Base-by-base conservation (phyloP, 1,140 invertebrate species). In the Hycleus phaleratus region DNA sequence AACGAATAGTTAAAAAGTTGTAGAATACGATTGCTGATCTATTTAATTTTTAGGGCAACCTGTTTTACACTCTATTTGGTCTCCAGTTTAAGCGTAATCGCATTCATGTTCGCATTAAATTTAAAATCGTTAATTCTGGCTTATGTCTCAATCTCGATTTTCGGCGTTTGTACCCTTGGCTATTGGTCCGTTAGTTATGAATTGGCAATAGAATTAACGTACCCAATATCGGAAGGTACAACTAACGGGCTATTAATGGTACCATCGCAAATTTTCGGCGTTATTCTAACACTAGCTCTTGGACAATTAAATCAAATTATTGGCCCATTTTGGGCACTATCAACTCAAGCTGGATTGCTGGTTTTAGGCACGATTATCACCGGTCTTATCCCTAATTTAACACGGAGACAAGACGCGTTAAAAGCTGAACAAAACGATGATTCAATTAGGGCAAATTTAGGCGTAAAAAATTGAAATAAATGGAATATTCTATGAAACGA, bases 161-260 rank as follows among this genome's bases (percentile, higher is more conserved):
- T 67, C 32, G 67, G 67, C 38, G 55, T 65, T 38, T 69, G 66
- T 52, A 57, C 46, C 11, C 64, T 56, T 47, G 61, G 55, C 10
- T 66, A 65, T 45, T 60, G 60, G 49, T 49, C 59, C 44, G 63
- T 64, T n/a, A 63, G 67, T 44, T 67, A 62, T 39, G 67, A 69
- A 49, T 51, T 69, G 11, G 65, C 61, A 6, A 62, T 63, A 8
- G 67, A 69, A 55, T 57, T 69, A 11, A 64, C 67, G 8, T 69
- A 61, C 56, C 67, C 67, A 42, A 46, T 51, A 32, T 54, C 63
- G 8, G 65, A 69, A 54, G 62, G 62, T 43, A 69, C 64, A 32
- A 63, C 64, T n/a, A 56, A 60, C 3, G 67, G 67, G 38, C 48
- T 69, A 38, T 46, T 69, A n/a, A 64, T 66, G 39, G 59, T 62